phyloP scores from a whole-genome alignment of 2,888 invertebrate genomes.

The Aquatica leii region DNA sequence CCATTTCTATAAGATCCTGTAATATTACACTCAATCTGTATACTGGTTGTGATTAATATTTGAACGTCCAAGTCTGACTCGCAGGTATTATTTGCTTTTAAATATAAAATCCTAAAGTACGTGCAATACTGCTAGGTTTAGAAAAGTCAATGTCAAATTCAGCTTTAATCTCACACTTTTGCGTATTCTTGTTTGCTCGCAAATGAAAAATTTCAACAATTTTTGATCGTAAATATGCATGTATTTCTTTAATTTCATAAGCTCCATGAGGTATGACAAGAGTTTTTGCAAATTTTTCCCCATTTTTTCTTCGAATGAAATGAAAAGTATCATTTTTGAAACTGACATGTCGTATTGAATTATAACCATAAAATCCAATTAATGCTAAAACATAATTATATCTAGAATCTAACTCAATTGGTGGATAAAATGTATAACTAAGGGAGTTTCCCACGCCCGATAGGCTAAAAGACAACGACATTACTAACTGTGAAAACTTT shows the following conservation, averaged over 20 bases:
- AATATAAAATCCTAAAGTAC: constrained; percentile 44
- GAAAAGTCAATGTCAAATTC: constrained; percentile 31
- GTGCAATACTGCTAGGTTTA: constrained; percentile 32
- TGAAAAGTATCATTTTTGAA: constrained; percentile 3
- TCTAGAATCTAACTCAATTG: constrained; percentile 5
- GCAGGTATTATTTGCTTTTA: constrained; percentile 36
- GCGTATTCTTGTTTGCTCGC: constrained; percentile 47
- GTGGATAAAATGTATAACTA: not conserved
- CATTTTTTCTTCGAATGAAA: constrained; percentile 1
- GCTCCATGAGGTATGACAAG: not conserved
- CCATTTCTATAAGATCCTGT: too few relatives aligned
- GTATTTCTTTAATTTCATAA: not conserved
- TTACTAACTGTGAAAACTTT: too few relatives aligned
- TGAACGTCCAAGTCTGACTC: constrained; percentile 50
- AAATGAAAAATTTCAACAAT: constrained; percentile 13
- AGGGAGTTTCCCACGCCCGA: not conserved
- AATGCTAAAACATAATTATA: constrained; percentile 7
- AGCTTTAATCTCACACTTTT: constrained; percentile 42
- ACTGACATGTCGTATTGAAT: too few relatives aligned
- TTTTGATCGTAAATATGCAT: not conserved
- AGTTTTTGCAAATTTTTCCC: not conserved
- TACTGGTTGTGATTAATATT: constrained; percentile 44
- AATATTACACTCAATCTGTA: constrained; percentile 48
- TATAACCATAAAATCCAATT: not conserved
- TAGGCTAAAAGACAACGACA: not conserved